Evolutionary conservation across 2,113 vertebrate species (phyloP), one percentile per base, ranked within the genome.

Genomic region (Puntigrus tetrazona): DNA sequence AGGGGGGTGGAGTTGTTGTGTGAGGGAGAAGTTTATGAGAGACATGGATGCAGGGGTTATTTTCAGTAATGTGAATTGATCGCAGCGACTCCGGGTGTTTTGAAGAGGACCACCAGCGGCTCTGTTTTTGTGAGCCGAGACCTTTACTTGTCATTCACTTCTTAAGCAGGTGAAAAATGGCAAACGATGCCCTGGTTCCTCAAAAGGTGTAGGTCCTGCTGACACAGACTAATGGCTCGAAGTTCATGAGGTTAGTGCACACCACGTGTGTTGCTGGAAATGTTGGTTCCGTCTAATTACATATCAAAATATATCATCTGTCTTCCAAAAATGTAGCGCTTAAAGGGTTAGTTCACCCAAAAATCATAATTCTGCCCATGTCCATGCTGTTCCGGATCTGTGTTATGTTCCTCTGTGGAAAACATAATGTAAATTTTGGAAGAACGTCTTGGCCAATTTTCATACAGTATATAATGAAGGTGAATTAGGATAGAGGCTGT

Each of bases 61-160:
- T 88, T 86, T 82, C 86, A 85, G 91, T 88, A 59, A 88, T 89
- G 85, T 86, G 85, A 89, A 86, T 83, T 81, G 88, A 88, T 91
- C 88, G 88, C 77, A 38, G 82, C 81, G 86, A 89, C 89, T 86
- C 84, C 41, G 75, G 34, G 59, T 82, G 70, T 72, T 83, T 77
- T 69, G 43, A 88, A 86, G 55, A 88, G 86, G 86, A 91, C 89
- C 88, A 88, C 86, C 89, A 75, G 41, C 83, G 86, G 80, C 85
- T 82, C 41, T 79, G 78, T 86, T 86, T 86, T 87, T 84, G 59
- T 78, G n/a, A 86, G 76, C 77, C 59, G 20, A 36, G 87, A 89
- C 89, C 81, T 85, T 38, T 83, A 82, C 81, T 34, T 86, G 82
- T 88, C 79, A 75, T 81, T 84, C 63, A 74, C 61, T 82, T 78